Conservation (phyloP, 2,888 invertebrate genomes). For the Itoplectis maculator region DNA sequence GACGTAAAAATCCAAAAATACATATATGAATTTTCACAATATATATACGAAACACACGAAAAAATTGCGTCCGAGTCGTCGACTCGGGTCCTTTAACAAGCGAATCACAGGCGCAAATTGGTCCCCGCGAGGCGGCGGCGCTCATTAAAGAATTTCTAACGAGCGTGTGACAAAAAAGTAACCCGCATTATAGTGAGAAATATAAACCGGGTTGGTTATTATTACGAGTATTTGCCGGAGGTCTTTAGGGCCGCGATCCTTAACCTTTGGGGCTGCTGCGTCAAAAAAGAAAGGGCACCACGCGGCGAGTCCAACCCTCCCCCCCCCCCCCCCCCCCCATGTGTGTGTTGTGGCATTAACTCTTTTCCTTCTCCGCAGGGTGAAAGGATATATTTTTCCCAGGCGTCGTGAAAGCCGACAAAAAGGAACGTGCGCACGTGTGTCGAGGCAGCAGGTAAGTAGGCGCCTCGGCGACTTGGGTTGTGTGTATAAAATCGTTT, state of each 20-base stretch:
- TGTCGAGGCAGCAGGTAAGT: too few species aligned
- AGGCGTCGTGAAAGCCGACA: neutral
- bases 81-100: neutral
- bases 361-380: slow-evolving; percentile 16
- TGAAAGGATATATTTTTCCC: neutral
- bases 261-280: neutral
- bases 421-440: slow-evolving; percentile 26
- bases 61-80: neutral
- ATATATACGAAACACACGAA: too few species aligned
- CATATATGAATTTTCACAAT: too few species aligned
- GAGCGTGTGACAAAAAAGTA: neutral
- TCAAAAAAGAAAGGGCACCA: slow-evolving; percentile 11
- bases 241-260: neutral
- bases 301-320: too few species aligned
- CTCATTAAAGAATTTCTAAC: slow-evolving; percentile 21
- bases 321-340: too few species aligned
- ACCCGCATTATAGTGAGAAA: neutral
- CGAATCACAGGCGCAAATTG: neutral
- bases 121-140: neutral
- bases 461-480: slow-evolving; percentile 37
- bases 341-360: slow-evolving; percentile 6
- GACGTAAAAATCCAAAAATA: neutral
- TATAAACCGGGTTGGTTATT: slow-evolving; percentile 1
- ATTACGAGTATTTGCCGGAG: neutral
- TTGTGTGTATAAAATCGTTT: slow-evolving; percentile 52